These are phyloP conservation scores for Steromphala cineraria DNA, from an alignment of 2,888 invertebrate species.

Conservation along the genomic window DNA sequence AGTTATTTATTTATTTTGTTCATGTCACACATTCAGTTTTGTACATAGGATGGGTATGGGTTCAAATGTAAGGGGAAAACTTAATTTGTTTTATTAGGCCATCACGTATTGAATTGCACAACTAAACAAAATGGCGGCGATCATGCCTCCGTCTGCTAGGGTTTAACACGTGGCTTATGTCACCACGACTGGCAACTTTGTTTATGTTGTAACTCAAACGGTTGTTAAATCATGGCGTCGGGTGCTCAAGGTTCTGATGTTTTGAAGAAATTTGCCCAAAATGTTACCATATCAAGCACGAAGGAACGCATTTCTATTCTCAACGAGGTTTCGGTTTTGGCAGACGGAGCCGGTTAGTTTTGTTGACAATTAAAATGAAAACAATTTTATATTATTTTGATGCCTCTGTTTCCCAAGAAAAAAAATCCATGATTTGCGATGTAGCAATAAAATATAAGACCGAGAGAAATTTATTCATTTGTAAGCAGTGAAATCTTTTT, in stretches of 20 bases:
- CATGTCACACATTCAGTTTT: not conserved
- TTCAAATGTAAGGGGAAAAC: too few species aligned
- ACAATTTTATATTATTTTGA: not conserved
- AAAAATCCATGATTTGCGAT: not conserved
- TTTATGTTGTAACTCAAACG: not conserved
- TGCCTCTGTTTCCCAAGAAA: not conserved
- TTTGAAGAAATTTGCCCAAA: slow-evolving; percentile 66
- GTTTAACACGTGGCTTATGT: slow-evolving; percentile 21
- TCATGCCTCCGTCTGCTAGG: slow-evolving; percentile 11
- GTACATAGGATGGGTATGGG: not conserved
- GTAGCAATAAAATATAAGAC: not conserved
- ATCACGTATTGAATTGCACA: slow-evolving; percentile 17
- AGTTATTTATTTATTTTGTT: not conserved
- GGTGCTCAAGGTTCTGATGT: slow-evolving; percentile 57
- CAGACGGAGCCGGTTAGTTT: slow-evolving; percentile 57
- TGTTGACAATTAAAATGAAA: not conserved
- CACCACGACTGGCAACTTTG: not conserved
- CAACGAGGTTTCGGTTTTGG: slow-evolving; percentile 55
- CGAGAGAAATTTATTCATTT: not conserved
- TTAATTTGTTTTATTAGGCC: not conserved
- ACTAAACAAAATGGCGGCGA: slow-evolving; percentile 23
- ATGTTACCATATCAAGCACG: slow-evolving; percentile 63
- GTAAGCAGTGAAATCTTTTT: not conserved
- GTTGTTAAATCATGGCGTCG: not conserved
- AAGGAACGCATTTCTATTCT: slow-evolving; percentile 60